Conservation (phyloP, 2,797 vertebrate genomes). For the Gallinago stenura region DNA sequence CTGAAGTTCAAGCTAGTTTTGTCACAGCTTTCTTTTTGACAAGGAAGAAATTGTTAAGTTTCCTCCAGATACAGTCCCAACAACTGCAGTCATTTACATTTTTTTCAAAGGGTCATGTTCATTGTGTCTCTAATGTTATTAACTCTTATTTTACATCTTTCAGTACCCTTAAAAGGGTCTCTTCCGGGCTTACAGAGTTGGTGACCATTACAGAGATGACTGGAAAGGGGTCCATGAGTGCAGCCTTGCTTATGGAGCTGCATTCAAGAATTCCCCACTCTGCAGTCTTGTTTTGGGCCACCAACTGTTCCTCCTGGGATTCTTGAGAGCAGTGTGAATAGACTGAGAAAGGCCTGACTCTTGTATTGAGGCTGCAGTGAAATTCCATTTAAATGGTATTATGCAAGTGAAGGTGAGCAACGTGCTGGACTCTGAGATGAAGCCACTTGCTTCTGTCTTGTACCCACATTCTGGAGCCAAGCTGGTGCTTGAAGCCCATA, state of each 20-base stretch:
- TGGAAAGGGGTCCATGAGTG: not conserved
- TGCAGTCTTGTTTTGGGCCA: not conserved
- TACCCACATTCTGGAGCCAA: not conserved
- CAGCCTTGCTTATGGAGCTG: fast-evolving
- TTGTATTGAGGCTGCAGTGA: not conserved
- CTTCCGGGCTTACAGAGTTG: not conserved
- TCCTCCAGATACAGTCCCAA: not conserved
- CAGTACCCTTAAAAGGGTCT: not conserved
- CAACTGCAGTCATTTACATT: fast-evolving
- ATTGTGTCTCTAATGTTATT: not conserved
- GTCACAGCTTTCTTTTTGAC: not conserved
- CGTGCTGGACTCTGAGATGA: not conserved
- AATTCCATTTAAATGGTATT: not conserved
- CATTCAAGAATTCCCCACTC: not conserved
- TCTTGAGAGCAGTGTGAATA: not conserved
- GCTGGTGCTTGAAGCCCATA: not conserved
- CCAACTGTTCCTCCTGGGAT: not conserved
- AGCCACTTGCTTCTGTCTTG: not conserved
- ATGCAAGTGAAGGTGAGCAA: not conserved
- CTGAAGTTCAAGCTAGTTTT: not conserved
- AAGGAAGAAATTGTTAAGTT: not conserved
- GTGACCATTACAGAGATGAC: not conserved
- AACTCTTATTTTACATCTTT: not conserved
- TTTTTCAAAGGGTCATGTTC: not conserved
- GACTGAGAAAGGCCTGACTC: not conserved